Conservation (phyloP, 1,140 invertebrate genomes). For the Hesperophylax magnus region DNA sequence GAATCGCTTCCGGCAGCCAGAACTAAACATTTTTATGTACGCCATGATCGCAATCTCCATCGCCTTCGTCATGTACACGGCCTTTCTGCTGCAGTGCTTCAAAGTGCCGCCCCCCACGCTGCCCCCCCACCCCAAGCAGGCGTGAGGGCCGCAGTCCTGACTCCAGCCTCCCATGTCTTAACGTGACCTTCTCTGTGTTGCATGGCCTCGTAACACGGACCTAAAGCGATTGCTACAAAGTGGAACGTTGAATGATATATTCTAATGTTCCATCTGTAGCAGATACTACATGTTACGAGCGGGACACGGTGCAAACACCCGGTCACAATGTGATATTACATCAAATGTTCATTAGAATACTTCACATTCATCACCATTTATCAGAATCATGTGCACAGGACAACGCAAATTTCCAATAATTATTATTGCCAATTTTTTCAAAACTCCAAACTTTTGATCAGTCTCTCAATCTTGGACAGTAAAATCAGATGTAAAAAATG, state of each 20-base stretch:
- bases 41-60: conserved; percentile 88
- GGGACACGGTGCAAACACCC: background rate
- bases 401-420: conserved; percentile 7
- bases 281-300: background rate
- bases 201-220: no score
- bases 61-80: conserved; percentile 91
- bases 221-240: no score
- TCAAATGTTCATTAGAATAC: conserved; percentile 9
- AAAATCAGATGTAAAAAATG: conserved; percentile 22
- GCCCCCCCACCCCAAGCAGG: conserved; percentile 76
- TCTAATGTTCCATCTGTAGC: background rate
- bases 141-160: conserved; percentile 64
- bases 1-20: conserved; percentile 93
- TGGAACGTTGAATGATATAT: no score
- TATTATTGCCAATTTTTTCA: background rate
- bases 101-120: conserved; percentile 74
- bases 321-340: conserved; percentile 38
- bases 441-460: conserved; percentile 11
- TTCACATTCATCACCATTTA: conserved; percentile 16
- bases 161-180: background rate
- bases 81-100: conserved; percentile 92
- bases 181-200: background rate
- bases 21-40: conserved; percentile 96
- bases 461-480: background rate
- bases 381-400: background rate